Evolutionary conservation across 2,888 invertebrate species (phyloP), one percentile per base, ranked within the genome.

Genomic region (Psylliodes chrysocephalus): DNA sequence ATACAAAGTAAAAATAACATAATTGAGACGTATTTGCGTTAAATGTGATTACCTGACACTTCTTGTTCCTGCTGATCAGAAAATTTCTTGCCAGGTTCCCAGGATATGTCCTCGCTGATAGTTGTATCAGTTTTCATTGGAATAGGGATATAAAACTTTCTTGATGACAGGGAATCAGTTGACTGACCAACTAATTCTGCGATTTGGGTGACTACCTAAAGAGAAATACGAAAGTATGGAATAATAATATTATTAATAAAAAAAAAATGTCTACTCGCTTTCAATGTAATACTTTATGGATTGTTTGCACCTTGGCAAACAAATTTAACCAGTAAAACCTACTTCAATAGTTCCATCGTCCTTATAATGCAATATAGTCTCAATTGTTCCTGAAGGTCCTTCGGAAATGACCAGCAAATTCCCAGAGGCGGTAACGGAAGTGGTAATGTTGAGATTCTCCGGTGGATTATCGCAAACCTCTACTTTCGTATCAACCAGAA

Each of bases 331-430:
- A 22, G 6, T 22, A 22, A 22, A 22, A 33, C 33, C 2, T 33
- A 82, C 78, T 71, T 82, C 79, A 33, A 82, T 77, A 55, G 79
- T 78, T 28, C 83, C 83, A 2, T 77, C 78, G 10, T 76, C 73
- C 0, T 77, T 78, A 59, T 80, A 75, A 10, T 73, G 74, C 66
- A 83, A 60, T 6, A 75, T 77, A 5, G 82, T 82, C 69, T 80
- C 80, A 61, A 83, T 79, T 2, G 75, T 53, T 42, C 82, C 82
- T n/a, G 70, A 74, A 0, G 81, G 80, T 18, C 81, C 81, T 74
- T 82, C 80, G 0, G 82, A 82, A 2, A 75, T 73, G 1, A 83
- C 77, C 67, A 82, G 81, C 35, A 83, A 63, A 33, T 73, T 75
- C 18, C 82, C 82, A n/a, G 78, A 77, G 33, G 67, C 68, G n/a